These are phyloP conservation scores for Bujurquina vittata DNA, from an alignment of 2,113 vertebrate genomes.

Conservation along the genomic window DNA sequence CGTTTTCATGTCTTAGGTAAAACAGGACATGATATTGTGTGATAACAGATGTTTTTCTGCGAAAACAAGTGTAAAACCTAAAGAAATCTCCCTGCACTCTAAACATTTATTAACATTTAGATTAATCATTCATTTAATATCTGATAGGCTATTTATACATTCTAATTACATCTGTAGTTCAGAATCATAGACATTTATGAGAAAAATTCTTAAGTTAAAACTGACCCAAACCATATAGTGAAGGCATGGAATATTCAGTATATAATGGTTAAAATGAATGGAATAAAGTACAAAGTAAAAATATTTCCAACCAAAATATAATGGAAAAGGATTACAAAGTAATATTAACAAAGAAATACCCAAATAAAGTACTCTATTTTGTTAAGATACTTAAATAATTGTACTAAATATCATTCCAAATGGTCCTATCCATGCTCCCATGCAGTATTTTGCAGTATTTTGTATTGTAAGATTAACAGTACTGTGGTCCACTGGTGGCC, in stretches of 20 bases:
- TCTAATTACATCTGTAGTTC: neutral
- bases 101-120: neutral
- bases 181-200: neutral
- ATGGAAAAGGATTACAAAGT: neutral
- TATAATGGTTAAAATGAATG: too few relatives aligned
- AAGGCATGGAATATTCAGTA: neutral
- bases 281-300: too few relatives aligned
- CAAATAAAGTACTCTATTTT: neutral
- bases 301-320: neutral
- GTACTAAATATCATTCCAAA: neutral
- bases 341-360: neutral
- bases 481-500: neutral
- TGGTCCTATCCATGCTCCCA: neutral
- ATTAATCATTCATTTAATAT: neutral
- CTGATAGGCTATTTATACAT: neutral
- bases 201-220: neutral
- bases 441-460: too few relatives aligned
- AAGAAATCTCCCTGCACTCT: neutral
- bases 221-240: neutral
- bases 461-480: too few relatives aligned
- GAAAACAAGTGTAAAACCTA: neutral
- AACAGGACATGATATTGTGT: neutral
- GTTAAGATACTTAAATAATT: neutral
- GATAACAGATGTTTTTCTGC: neutral
- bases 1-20: neutral